Conservation (phyloP, 2,113 vertebrate species). For the Colaptes auratus region DNA sequence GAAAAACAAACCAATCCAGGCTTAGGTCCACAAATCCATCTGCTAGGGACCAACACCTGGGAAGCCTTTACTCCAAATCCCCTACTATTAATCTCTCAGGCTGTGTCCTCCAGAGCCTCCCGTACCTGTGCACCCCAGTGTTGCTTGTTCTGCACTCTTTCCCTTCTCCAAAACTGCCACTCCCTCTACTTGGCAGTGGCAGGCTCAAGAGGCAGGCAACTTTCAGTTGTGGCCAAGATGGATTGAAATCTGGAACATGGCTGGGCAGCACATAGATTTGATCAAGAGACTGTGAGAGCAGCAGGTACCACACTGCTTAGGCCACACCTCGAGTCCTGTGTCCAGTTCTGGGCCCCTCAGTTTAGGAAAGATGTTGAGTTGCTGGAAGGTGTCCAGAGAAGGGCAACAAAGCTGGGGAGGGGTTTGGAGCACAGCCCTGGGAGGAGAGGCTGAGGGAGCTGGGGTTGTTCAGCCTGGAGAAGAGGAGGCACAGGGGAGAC, state of each 20-base stretch:
- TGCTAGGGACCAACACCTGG: not conserved
- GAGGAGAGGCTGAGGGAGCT: no score
- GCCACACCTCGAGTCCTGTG: no score
- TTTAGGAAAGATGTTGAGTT: no score
- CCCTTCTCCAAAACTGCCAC: not conserved
- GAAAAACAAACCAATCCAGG: not conserved
- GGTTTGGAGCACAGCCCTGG: no score
- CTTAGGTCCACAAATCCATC: not conserved
- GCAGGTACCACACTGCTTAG: not conserved
- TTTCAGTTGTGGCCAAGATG: not conserved
- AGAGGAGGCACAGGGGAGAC: no score
- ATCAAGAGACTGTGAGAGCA: not conserved
- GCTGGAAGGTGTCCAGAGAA: no score
- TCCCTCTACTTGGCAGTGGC: not conserved
- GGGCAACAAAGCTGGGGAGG: no score
- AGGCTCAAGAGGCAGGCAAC: not conserved
- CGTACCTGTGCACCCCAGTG: not conserved
- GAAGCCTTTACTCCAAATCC: not conserved
- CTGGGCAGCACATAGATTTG: not conserved
- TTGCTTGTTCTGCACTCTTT: not conserved
- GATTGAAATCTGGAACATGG: not conserved
- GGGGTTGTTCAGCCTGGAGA: no score
- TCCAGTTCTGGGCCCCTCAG: no score
- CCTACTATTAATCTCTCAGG: not conserved
- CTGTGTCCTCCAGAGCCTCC: not conserved